Evolutionary conservation across 2,888 invertebrate genomes (phyloP).

Genomic region (Auanema freiburgensis): DNA sequence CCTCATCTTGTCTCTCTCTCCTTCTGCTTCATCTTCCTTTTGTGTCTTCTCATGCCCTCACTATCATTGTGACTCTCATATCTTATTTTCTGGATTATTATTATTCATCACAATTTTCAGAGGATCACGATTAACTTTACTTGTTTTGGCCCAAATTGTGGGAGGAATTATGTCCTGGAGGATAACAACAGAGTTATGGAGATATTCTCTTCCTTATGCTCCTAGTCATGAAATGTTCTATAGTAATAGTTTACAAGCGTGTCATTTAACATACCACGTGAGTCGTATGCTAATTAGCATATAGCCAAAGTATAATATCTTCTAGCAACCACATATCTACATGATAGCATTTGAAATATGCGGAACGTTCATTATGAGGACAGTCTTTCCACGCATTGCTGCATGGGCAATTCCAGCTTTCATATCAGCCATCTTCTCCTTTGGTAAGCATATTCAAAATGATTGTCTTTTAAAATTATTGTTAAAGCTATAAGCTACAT

Average conservation of each 20-base stretch:
- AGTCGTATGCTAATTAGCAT: background rate
- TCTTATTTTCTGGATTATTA: too few species aligned
- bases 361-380: constrained; percentile 20
- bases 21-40: background rate
- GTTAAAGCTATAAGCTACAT: constrained; percentile 34
- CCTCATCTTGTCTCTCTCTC: background rate
- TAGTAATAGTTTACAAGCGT: constrained; percentile 2
- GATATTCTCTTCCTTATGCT: constrained; percentile 15
- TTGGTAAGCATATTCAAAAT: constrained; percentile 14
- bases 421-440: constrained; percentile 22
- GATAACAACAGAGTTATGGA: constrained; percentile 17
- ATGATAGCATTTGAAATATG: constrained; percentile 19
- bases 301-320: background rate
- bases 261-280: constrained; percentile 13
- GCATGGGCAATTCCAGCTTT: constrained; percentile 18
- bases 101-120: background rate
- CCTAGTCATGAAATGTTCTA: constrained; percentile 12
- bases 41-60: background rate
- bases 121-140: constrained; percentile 7
- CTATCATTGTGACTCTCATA: background rate
- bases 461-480: background rate
- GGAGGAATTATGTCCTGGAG: constrained; percentile 15
- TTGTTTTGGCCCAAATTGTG: constrained; percentile 12
- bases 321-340: constrained; percentile 16
- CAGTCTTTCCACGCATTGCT: constrained; percentile 12